Percentiles rank a stretch among this genome's conserved stretches.
These are phyloP conservation scores for Scrobipalpa atriplicella DNA, from an alignment of 2,888 invertebrate genomes.

Conservation along the genomic window DNA sequence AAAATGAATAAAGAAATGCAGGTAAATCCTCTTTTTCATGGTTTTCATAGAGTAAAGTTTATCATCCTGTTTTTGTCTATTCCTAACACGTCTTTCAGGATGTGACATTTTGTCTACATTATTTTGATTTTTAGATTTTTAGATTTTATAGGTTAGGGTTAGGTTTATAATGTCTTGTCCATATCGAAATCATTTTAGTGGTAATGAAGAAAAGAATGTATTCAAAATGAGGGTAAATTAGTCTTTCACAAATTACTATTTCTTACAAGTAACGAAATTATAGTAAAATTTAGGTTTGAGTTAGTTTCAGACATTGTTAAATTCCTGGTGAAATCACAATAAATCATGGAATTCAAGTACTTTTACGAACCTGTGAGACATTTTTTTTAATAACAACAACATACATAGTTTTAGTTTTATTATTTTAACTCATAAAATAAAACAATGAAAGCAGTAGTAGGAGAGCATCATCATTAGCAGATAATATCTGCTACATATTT, in stretches of 20 bases:
- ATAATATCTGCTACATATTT: too few species aligned
- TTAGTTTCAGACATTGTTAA: slow-evolving; percentile 46
- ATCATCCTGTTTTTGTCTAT: slow-evolving; percentile 2
- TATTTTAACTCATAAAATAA: too few species aligned
- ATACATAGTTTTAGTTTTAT: background rate
- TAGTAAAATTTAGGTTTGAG: slow-evolving; percentile 26
- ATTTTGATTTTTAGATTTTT: slow-evolving; percentile 25
- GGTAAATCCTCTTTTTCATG: background rate
- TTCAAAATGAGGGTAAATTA: slow-evolving; percentile 51
- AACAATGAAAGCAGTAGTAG: too few species aligned
- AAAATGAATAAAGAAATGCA: background rate
- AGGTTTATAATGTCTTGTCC: slow-evolving; percentile 78
- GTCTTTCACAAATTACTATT: slow-evolving; percentile 9
- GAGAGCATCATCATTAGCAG: too few species aligned
- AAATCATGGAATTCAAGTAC: slow-evolving; percentile 43
- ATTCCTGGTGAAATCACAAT: slow-evolving; percentile 20
- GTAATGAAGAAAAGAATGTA: slow-evolving; percentile 50
- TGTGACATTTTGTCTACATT: slow-evolving; percentile 3
- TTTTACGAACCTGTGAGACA: slow-evolving; percentile 50
- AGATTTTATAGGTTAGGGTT: slow-evolving; percentile 36
- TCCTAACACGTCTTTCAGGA: background rate
- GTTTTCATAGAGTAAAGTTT: background rate
- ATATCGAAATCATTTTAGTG: slow-evolving; percentile 74
- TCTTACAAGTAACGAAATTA: background rate
- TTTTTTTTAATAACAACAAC: slow-evolving; percentile 28